These are phyloP conservation scores for Microctonus hyperodae DNA, from an alignment of 2,888 invertebrate genomes.

Conservation along the genomic window DNA sequence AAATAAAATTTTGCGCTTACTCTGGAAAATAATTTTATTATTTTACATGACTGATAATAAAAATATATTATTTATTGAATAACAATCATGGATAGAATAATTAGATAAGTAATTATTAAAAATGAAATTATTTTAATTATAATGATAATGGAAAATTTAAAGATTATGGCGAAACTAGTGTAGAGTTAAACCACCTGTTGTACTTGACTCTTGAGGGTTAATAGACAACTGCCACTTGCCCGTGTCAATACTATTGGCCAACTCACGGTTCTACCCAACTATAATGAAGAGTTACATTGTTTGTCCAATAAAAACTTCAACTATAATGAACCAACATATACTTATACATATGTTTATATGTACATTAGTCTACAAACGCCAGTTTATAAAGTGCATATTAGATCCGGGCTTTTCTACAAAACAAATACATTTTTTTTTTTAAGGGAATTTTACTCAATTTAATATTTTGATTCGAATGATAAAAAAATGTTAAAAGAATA, in stretches of 20 bases:
- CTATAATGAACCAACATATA: background rate
- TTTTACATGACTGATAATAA: background rate
- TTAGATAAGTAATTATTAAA: too few relatives aligned
- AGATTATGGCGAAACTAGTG: background rate
- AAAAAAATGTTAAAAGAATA: too few relatives aligned
- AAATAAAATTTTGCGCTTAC: background rate
- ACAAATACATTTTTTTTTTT: too few relatives aligned
- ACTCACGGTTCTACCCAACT: background rate
- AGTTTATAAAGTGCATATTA: too few relatives aligned
- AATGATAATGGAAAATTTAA: conserved; percentile 1
- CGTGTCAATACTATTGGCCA: background rate
- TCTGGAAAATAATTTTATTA: background rate
- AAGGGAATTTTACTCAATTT: too few relatives aligned
- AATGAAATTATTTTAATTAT: background rate
- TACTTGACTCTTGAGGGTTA: conserved; percentile 1
- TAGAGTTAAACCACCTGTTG: conserved; percentile 18
- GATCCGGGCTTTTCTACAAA: too few relatives aligned
- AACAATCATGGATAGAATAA: background rate
- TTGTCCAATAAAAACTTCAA: background rate
- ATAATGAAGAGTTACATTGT: background rate
- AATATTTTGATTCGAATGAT: too few relatives aligned
- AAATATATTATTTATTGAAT: background rate
- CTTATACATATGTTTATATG: too few relatives aligned
- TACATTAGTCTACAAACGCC: too few relatives aligned
- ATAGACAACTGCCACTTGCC: background rate